These are phyloP conservation scores for Odontomachus brunneus DNA, from an alignment of 1,140 invertebrate genomes.

Conservation along the genomic window DNA sequence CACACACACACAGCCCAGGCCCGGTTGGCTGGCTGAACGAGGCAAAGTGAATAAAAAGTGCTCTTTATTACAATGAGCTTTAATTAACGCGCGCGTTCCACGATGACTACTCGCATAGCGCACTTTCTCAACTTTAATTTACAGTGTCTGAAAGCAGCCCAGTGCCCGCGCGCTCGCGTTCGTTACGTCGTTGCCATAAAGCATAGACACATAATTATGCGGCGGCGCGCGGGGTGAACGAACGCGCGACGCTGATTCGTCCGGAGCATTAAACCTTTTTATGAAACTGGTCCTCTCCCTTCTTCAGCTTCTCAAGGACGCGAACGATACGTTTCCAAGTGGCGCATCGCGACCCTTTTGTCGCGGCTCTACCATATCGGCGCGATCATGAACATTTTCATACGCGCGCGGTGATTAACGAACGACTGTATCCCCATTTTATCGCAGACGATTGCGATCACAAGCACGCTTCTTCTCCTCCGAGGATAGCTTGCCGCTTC, in stretches of 20 bases:
- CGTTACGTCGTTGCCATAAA: constrained; percentile 73
- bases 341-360: neutral
- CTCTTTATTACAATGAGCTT: constrained; percentile 82
- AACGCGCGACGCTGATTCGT: constrained; percentile 69
- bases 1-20: constrained; percentile 42
- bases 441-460: too few relatives aligned
- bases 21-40: constrained; percentile 67
- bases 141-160: constrained; percentile 73
- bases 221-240: constrained; percentile 65
- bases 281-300: constrained; percentile 11
- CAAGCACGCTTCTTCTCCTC: too few relatives aligned
- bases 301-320: neutral
- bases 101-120: constrained; percentile 75
- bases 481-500: too few relatives aligned
- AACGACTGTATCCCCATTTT: too few relatives aligned
- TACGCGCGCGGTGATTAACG: too few relatives aligned
- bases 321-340: neutral
- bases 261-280: constrained; percentile 65
- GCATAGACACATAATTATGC: constrained; percentile 79
- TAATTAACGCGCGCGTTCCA: constrained; percentile 77
- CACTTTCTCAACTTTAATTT: constrained; percentile 81
- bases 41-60: constrained; percentile 78
- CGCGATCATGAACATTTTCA: too few relatives aligned
- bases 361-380: too few relatives aligned
- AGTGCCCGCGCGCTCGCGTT: constrained; percentile 54